Percentiles rank a stretch among this genome's conserved stretches.
phyloP scores from a whole-genome alignment of 1,140 invertebrate genomes.

The Pseudomyrmex flavicornis region DNA sequence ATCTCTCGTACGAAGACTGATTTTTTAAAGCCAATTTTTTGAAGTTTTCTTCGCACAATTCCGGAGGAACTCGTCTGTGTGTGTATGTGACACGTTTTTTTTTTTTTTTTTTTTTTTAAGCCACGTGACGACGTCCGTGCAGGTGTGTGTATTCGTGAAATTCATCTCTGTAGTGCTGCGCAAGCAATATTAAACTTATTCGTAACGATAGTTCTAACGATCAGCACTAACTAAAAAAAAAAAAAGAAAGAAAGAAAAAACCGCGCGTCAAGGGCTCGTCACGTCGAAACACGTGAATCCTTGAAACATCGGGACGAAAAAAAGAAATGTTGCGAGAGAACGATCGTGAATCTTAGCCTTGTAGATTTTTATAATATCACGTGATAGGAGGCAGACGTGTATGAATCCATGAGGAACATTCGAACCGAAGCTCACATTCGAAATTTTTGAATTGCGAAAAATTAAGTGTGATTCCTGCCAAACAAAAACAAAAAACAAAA shows the following conservation, averaged over 20 bases:
- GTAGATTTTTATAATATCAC: constrained; percentile 44
- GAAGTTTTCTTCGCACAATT: constrained; percentile 63
- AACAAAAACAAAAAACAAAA: constrained; percentile 70
- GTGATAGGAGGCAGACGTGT: constrained; percentile 9
- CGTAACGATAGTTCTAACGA: constrained; percentile 69
- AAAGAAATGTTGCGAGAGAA: constrained; percentile 12
- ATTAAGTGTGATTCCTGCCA: constrained; percentile 80
- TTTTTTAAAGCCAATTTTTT: constrained; percentile 74
- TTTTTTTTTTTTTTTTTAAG: constrained; percentile 59
- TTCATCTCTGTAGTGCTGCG: constrained; percentile 61
- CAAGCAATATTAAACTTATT: constrained; percentile 74
- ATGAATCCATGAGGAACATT: background rate
- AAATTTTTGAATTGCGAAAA: constrained; percentile 61
- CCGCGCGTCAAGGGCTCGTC: background rate
- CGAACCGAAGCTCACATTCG: constrained; percentile 27
- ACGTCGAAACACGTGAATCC: background rate
- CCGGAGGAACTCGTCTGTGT: constrained; percentile 57
- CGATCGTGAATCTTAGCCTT: constrained; percentile 22
- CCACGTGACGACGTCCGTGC: constrained; percentile 46
- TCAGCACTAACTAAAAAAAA: constrained; percentile 67
- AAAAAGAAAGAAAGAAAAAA: background rate
- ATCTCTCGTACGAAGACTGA: constrained; percentile 81
- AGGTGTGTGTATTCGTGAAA: constrained; percentile 43
- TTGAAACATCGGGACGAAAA: constrained; percentile 7
- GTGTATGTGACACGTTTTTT: constrained; percentile 39